Evolutionary conservation across 2,797 vertebrate genomes (phyloP), one percentile per base, ranked within the genome.

Genomic region (Hipposideros larvatus): DNA sequence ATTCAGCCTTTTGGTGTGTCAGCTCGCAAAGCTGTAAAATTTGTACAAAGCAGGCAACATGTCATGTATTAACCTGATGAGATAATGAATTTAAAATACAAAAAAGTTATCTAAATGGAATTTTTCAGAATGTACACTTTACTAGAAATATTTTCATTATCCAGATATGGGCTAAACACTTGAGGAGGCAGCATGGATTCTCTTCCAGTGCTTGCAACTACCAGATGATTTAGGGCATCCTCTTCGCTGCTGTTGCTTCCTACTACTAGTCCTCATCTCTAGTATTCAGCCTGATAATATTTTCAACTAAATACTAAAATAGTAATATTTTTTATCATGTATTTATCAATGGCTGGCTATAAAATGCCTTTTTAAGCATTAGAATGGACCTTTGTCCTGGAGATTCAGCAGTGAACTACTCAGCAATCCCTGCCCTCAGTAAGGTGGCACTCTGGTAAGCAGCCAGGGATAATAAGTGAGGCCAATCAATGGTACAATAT

Each of bases 21-120:
- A 61, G 22, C 15, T 83, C 68, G 66, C n/a, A 77, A 82, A 96
- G 66, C 28, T 80, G 4, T 80, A 90, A 77, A 73, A 77, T 34
- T 71, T n/a, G 48, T 80, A 87, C 18, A 57, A 88, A 96, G 21
- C 4, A 95, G 57, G 26, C 22, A 53, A 34, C 57, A 48, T 15
- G 4, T 26, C 34, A 21, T 93, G 1, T 77, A 65, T 16, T 63
- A 48, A 68, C 14, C 5, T 59, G 71, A 41, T 48, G 26, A 87
- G 31, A 61, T 82, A 90, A 77, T 55, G 22, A 92, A 87, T 90
- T 73, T 75, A 91, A 91, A 83, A 83, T 77, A 55, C 4, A 87
- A 43, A 24, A 16, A 41, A 16, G 1, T 66, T 91, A 53, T 37
- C 18, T 15, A 73, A 73, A 61, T 59, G 51, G 9, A 51, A 55